These are phyloP conservation scores for Myzus persicae DNA, from an alignment of 1,140 invertebrate genomes.

Conservation along the genomic window DNA sequence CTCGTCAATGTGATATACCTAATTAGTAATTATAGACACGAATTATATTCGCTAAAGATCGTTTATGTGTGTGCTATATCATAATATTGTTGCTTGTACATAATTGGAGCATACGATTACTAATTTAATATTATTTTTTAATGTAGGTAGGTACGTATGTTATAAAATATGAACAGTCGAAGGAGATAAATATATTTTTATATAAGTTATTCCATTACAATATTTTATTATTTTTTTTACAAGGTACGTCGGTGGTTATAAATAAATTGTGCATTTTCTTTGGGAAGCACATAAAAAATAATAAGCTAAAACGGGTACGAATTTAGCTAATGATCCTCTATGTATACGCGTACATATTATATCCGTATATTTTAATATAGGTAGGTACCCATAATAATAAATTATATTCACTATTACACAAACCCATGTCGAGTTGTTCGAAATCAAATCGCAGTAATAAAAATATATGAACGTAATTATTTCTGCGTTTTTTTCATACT, in stretches of 20 bases:
- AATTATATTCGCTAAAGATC: neutral
- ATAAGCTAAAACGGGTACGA: neutral
- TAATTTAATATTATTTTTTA: neutral
- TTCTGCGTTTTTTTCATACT: neutral
- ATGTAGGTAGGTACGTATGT: neutral
- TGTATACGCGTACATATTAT: neutral
- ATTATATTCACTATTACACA: neutral
- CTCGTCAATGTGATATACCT: neutral
- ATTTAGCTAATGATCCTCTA: neutral
- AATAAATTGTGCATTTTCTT: constrained; percentile 11
- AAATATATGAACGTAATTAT: neutral
- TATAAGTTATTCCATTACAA: neutral
- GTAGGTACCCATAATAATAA: neutral
- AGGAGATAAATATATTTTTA: neutral
- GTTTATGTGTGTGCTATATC: neutral
- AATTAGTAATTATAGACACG: neutral
- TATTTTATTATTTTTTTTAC: constrained; percentile 8
- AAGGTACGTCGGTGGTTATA: neutral
- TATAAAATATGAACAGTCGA: neutral
- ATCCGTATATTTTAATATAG: neutral
- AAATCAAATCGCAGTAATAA: neutral
- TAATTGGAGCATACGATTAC: neutral
- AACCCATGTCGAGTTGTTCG: neutral
- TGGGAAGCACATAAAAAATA: neutral
- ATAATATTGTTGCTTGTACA: neutral